A percentile compares a stretch with the other conserved stretches of the same genome.
phyloP scores from a whole-genome alignment of 2,113 vertebrate species.

The Gavia stellata region DNA sequence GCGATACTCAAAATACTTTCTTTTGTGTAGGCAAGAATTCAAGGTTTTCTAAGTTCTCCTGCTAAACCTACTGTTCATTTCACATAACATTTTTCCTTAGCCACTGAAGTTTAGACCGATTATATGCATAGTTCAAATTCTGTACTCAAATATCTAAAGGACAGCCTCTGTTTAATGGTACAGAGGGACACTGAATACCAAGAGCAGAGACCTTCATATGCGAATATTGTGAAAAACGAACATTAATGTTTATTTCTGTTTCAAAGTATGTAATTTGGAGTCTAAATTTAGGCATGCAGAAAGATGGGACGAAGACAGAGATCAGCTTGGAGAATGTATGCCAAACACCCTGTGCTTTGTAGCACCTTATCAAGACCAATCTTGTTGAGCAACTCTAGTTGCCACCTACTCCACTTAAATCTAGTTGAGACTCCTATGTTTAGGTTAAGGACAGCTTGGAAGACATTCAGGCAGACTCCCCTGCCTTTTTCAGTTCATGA shows the following conservation, averaged over 20 bases:
- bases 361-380: background rate
- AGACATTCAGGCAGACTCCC: background rate
- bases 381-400: background rate
- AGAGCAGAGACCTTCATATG: background rate
- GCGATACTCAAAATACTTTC: background rate
- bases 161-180: background rate
- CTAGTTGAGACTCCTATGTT: background rate
- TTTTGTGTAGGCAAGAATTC: background rate
- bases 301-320: background rate
- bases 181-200: background rate
- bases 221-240: background rate
- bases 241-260: background rate
- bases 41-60: background rate
- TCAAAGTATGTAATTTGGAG: background rate
- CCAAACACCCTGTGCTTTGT: background rate
- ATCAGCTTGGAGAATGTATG: background rate
- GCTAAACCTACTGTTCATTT: background rate
- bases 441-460: background rate
- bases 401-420: background rate
- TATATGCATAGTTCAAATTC: background rate
- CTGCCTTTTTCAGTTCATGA: background rate
- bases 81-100: background rate
- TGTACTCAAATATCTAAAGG: background rate
- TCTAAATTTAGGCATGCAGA: background rate
- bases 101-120: background rate